Base-by-base conservation (phyloP, 2,888 invertebrate species). In the Zonitis immaculata region DNA sequence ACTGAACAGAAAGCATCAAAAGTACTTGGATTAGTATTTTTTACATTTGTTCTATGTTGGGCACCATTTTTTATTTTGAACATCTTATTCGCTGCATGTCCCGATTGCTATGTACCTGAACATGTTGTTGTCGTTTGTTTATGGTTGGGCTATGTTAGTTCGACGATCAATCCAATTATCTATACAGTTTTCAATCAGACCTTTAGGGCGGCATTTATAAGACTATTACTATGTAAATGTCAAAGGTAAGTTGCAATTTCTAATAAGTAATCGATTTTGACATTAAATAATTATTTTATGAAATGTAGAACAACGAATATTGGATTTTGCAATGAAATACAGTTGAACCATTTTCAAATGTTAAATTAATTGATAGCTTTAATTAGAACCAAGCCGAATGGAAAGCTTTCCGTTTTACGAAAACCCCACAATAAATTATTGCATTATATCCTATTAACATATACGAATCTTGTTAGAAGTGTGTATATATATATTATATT, bases 1-100 rank as follows among this genome's bases (percentile, higher is more conserved):
- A 89, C 89, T 26, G 95, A 97, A 74, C 95, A 95, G 74, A 96
- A 95, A 72, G 96, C 96, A 1, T 93, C 94, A 50, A 95, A 95
- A 77, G 93, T 91, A 1, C 79, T 95, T 6, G 94, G 94, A 0
- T 77, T 95, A 39, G 94, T 95, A 0, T 95, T 95, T 79, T 91
- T 91, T 76, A 91, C 91, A 0, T 95, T 95, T 75, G 93, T 94
- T 47, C 78, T 94, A 8, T 94, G 94, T 72, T 95, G 95, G 95
- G 87, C 91, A 16, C 95, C 95, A 1, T 95, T 95, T 76, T 95
- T 95, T 77, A 80, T 91, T 47, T 80, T 92, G 52, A 95, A 95
- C 74, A 89, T 95, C 61, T 77, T 92, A 49, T 88, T 91, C 68
- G 94, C 92, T 16, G 85, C 90, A 22, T 94, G 92, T 68, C 88